Evolutionary conservation across 2,797 vertebrate species (phyloP).

Genomic region (Leucoraja ocellata): DNA sequence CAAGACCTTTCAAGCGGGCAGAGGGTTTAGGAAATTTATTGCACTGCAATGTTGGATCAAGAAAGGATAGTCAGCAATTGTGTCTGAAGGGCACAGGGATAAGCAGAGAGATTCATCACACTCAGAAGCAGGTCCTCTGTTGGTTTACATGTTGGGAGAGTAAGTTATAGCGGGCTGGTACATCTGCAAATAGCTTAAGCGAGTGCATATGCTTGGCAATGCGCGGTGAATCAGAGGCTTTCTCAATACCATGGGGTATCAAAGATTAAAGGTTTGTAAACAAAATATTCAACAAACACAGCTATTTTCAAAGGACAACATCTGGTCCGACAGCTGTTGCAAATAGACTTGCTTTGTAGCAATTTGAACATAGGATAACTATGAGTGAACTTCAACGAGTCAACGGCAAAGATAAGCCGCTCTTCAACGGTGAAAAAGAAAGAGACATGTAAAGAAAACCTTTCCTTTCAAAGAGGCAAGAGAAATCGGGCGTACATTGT

Average conservation of each 20-base stretch:
- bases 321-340: conserved; percentile 3
- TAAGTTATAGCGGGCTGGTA: neutral
- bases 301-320: conserved; percentile 21
- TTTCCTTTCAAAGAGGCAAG: neutral
- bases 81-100: neutral
- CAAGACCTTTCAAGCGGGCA: neutral
- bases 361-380: neutral
- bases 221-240: neutral
- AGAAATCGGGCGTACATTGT: neutral
- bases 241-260: neutral
- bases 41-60: neutral
- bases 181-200: conserved; percentile 16
- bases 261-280: conserved; percentile 35
- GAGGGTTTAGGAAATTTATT: conserved; percentile 7
- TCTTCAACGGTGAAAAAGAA: neutral
- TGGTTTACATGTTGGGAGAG: neutral
- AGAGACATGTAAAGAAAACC: neutral
- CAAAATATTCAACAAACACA: neutral
- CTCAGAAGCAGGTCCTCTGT: neutral
- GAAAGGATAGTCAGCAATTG: neutral
- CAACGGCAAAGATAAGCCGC: neutral
- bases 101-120: neutral
- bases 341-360: neutral
- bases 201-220: conserved; percentile 3
- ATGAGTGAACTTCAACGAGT: neutral